A percentile compares a stretch with the other conserved stretches of the same genome.
Conservation (phyloP, 2,113 vertebrate genomes). For the Pionites leucogaster region DNA sequence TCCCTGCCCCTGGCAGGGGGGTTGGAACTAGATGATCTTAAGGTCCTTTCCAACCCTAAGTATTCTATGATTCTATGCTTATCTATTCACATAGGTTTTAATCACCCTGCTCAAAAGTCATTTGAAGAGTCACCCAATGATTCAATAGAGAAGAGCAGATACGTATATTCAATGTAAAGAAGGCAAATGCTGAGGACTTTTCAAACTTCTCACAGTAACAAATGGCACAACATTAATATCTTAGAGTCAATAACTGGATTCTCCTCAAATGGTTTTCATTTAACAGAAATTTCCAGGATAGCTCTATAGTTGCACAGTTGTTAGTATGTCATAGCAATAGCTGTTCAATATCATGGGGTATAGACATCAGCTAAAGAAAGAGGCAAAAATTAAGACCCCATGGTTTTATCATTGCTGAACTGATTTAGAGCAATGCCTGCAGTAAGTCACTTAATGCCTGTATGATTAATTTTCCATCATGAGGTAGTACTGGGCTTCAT, state of each 20-base stretch:
- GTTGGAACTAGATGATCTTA: too few relatives aligned
- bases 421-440: not conserved
- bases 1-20: too few relatives aligned
- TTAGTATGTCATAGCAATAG: not conserved
- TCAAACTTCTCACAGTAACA: not conserved
- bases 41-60: too few relatives aligned
- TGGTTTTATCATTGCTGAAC: not conserved
- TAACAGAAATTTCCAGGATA: not conserved
- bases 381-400: not conserved
- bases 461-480: constrained; percentile 21
- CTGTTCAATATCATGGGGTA: not conserved
- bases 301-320: not conserved
- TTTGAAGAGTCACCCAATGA: not conserved
- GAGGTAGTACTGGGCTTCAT: not conserved
- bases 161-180: not conserved
- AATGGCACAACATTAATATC: not conserved
- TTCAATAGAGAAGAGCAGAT: not conserved
- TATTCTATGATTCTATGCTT: not conserved
- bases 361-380: not conserved
- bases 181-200: not conserved
- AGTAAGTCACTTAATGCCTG: not conserved
- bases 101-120: not conserved
- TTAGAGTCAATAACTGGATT: not conserved
- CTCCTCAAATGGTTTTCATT: not conserved
- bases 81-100: not conserved